Conservation (phyloP, 2,888 invertebrate genomes). For the Tetranychus piercei region DNA sequence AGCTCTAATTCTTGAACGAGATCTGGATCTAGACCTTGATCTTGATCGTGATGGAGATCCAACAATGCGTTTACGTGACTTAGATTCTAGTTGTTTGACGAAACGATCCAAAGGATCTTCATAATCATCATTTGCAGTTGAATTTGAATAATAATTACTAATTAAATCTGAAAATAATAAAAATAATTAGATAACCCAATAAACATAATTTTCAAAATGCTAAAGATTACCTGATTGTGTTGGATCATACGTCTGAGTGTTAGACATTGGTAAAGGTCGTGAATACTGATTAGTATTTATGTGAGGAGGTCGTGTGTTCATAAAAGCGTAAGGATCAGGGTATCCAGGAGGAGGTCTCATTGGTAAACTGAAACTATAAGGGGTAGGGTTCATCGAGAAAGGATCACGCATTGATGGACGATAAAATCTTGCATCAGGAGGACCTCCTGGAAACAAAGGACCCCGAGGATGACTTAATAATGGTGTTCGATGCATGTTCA, state of each 20-base stretch:
- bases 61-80: conserved; percentile 20
- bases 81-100: conserved; percentile 12
- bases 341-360: conserved; percentile 9
- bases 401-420: conserved; percentile 12
- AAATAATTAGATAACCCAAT: background rate
- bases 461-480: background rate
- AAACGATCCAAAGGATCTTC: conserved; percentile 19
- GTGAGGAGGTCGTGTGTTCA: conserved; percentile 11
- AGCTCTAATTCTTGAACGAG: conserved; percentile 29
- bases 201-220: background rate
- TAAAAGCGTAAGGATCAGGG: conserved; percentile 15
- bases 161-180: conserved; percentile 38
- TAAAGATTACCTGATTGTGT: background rate
- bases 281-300: too few relatives aligned
- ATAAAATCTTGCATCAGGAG: background rate
- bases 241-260: background rate
- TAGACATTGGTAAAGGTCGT: too few relatives aligned
- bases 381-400: conserved; percentile 9
- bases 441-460: conserved; percentile 1
- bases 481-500: background rate
- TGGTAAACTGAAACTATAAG: conserved; percentile 10
- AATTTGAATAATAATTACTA: conserved; percentile 1
- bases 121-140: conserved; percentile 16
- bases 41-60: conserved; percentile 29
- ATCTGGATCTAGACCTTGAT: conserved; percentile 32